Conservation (phyloP, 1,140 invertebrate genomes). For the Drosophila yakuba region DNA sequence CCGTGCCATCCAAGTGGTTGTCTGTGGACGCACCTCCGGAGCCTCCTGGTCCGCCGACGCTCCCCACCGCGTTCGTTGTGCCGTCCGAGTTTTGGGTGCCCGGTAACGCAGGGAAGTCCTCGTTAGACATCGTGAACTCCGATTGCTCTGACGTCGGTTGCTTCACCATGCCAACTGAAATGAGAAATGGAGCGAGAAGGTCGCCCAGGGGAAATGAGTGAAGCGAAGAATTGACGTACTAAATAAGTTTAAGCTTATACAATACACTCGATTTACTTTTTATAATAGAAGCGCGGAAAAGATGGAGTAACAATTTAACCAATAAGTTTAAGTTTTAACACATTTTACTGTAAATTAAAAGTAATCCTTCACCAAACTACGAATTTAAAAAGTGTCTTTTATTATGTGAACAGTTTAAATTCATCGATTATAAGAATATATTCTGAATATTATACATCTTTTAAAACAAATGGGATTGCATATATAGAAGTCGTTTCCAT, state of each 20-base stretch:
- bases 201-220: constrained; percentile 38
- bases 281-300: constrained; percentile 31
- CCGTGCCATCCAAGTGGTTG: constrained; percentile 82
- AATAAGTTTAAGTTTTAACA: no score
- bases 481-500: no score
- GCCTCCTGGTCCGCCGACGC: constrained; percentile 45
- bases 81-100: constrained; percentile 87
- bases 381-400: no score
- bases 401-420: no score
- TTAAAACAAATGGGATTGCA: no score
- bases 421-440: no score
- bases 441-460: no score
- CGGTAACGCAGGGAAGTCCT: constrained; percentile 99
- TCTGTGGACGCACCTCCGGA: constrained; percentile 65
- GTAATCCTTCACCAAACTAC: no score
- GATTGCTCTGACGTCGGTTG: constrained; percentile 95
- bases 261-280: background rate
- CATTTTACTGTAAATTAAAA: no score
- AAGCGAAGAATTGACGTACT: constrained; percentile 7
- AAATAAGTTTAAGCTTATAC: constrained; percentile 2
- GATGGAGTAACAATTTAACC: no score
- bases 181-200: background rate
- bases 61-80: constrained; percentile 85
- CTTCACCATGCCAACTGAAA: constrained; percentile 97
- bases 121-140: constrained; percentile 98